Evolutionary conservation across 1,140 invertebrate species (phyloP).

Genomic region (Penaeus chinensis): DNA sequence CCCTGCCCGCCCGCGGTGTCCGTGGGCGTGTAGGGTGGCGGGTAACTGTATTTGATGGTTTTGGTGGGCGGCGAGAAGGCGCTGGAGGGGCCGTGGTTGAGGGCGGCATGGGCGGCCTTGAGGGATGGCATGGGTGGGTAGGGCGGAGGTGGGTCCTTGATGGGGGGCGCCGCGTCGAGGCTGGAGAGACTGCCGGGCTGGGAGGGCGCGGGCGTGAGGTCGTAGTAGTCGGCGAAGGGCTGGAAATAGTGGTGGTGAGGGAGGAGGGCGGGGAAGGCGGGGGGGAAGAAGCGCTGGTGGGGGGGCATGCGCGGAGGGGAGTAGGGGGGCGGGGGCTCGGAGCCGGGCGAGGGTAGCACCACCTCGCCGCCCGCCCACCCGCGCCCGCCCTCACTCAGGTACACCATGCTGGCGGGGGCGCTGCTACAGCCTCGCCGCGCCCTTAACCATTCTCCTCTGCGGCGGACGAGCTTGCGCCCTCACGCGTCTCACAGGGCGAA

Average conservation of each 20-base stretch:
- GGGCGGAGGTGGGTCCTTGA: constrained; percentile 37
- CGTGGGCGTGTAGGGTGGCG: constrained; percentile 28
- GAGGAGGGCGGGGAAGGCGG: constrained; percentile 13
- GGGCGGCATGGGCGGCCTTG: constrained; percentile 50
- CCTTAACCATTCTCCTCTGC: not conserved
- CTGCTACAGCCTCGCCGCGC: not conserved
- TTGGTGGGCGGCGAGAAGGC: constrained; percentile 58
- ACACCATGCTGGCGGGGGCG: constrained; percentile 29
- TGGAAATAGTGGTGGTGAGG: constrained; percentile 25
- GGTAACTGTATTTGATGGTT: constrained; percentile 36
- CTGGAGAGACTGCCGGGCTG: constrained; percentile 35
- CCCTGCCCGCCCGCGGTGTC: not conserved
- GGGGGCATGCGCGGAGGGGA: constrained; percentile 51
- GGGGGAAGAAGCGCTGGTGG: constrained; percentile 36
- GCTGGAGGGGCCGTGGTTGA: constrained; percentile 63
- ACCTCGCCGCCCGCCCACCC: constrained; percentile 36
- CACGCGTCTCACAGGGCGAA: not conserved
- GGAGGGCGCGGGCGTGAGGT: constrained; percentile 14
- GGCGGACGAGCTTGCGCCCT: not conserved
- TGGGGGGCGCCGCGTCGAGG: constrained; percentile 8
- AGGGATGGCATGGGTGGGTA: constrained; percentile 39
- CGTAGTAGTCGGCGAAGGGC: constrained; percentile 15
- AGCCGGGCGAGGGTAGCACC: constrained; percentile 51
- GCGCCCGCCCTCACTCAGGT: constrained; percentile 45
- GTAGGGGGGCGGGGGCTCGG: constrained; percentile 60